Evolutionary conservation across 2,113 vertebrate species (phyloP).

Genomic region (Chrysochloris asiatica): DNA sequence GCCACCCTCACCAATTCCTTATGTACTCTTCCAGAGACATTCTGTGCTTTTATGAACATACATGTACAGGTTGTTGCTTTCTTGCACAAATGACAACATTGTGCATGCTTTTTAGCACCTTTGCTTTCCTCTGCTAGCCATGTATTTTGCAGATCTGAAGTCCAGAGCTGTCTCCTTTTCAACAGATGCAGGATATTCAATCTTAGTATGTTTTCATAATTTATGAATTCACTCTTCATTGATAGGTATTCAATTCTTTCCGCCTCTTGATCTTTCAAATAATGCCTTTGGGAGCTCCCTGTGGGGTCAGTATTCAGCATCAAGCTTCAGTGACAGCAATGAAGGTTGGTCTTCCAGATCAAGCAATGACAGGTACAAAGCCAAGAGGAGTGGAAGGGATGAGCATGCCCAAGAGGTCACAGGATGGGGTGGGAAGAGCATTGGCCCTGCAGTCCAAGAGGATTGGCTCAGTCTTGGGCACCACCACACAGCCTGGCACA

Average conservation of each 20-base stretch:
- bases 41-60: background rate
- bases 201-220: background rate
- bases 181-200: background rate
- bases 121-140: background rate
- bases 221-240: background rate
- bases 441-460: background rate
- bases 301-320: background rate
- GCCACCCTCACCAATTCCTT: background rate
- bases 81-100: background rate
- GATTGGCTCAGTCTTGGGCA: rapidly evolving
- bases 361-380: background rate
- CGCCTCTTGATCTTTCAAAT: background rate
- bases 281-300: background rate
- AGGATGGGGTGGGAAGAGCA: background rate
- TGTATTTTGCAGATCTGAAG: too few species aligned
- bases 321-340: background rate
- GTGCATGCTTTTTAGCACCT: background rate
- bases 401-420: too few species aligned
- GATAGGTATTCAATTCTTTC: background rate
- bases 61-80: background rate
- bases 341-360: background rate
- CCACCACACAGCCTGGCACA: background rate
- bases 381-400: background rate
- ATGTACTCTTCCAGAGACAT: background rate
- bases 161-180: background rate